These are phyloP conservation scores for Sialia sialis DNA, from an alignment of 2,113 vertebrate species.

Conservation along the genomic window DNA sequence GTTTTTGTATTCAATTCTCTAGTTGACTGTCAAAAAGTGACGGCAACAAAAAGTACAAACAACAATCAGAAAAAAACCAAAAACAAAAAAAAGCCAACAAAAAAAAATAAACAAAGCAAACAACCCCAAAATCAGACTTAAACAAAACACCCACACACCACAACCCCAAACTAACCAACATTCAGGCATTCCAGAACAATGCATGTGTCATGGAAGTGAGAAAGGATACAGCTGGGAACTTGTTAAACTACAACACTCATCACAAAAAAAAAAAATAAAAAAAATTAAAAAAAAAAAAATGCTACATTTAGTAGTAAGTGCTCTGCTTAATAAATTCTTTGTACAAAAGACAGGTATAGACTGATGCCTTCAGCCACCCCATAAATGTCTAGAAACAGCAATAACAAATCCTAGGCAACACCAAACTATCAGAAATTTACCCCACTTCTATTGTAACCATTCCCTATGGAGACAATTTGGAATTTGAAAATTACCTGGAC, in stretches of 20 bases:
- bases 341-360: background rate
- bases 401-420: background rate
- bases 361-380: background rate
- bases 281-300: too few species aligned
- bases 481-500: background rate
- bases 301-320: background rate
- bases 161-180: background rate
- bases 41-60: background rate
- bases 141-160: background rate
- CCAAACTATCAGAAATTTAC: background rate
- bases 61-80: background rate
- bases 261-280: background rate
- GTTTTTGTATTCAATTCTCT: background rate
- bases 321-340: background rate
- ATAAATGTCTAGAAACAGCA: rapidly evolving
- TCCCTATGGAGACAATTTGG: background rate
- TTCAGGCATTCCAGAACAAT: background rate
- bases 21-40: background rate
- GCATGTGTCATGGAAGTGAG: background rate
- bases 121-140: background rate
- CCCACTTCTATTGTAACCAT: background rate
- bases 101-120: background rate
- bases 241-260: background rate
- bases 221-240: background rate
- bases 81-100: too few species aligned